Base-by-base conservation (phyloP, 2,797 vertebrate genomes). In the Gouania willdenowi region DNA sequence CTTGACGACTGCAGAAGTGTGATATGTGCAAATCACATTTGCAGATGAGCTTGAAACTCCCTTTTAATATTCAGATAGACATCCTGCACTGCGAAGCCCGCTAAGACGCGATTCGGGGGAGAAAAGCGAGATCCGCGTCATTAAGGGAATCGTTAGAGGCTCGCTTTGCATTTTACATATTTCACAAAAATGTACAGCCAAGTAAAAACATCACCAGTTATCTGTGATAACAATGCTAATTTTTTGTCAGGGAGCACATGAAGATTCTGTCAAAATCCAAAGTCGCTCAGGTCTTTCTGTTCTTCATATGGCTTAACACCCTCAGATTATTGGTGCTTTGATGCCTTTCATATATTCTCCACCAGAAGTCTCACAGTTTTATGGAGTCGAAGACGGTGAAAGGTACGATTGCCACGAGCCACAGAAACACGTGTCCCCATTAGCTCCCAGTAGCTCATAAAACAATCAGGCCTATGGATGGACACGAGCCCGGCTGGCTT, bases 1-100 rank as follows among this genome's bases (percentile, higher is more conserved):
- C 82, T 83, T 83, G 85, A 82, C 75, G 78, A 89, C 87, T 88
- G 87, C 84, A 87, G 55, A 71, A 87, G 84, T 83, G 82, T 87
- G 89, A 89, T 89, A 88, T 83, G 88, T 88, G 86, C 84, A 88
- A 89, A 91, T 91, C 88, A 89, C 87, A 88, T 91, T 89, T 88
- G 82, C 87, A 89, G 88, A 91, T 89, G 88, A 90, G 87, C 88
- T 88, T 86, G 85, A 89, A 88, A 89, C 86, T 87, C 86, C 73
- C 80, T 86, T 89, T 91, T 89, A 91, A 89, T 90, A 90, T 89
- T 89, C 86, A 87, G 84, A 88, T 88, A 88, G 83, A 84, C 86
- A 77, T 80, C 77, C 83, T 71, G 81, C 79, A 66, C 82, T 42
- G 82, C 78, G 74, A 82, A 81, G 73, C 83, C 75, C 68, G 63